phyloP scores from a whole-genome alignment of 2,113 vertebrate genomes.

The Abramis brama region DNA sequence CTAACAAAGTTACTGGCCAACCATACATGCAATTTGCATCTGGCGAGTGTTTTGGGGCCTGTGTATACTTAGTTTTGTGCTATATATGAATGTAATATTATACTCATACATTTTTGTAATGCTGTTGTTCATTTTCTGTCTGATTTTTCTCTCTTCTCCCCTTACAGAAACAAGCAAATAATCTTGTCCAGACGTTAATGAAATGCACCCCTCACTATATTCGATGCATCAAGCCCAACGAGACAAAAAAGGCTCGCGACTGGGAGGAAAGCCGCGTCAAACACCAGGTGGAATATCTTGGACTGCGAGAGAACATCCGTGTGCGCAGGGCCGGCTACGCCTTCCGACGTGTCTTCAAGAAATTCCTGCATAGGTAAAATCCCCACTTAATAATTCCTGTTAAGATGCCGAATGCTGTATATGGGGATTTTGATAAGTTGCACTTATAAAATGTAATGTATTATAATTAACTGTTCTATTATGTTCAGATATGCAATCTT shows the following conservation, averaged over 20 bases:
- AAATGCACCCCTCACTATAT: slow-evolving; percentile 85
- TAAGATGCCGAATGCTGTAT: not conserved
- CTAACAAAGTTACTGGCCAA: not conserved
- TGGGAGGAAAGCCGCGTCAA: slow-evolving; percentile 81
- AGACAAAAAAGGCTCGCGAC: slow-evolving; percentile 79
- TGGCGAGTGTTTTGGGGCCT: not conserved
- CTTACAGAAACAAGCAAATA: slow-evolving; percentile 82
- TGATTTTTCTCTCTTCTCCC: not conserved
- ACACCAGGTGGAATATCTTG: slow-evolving; percentile 84
- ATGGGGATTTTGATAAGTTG: not conserved
- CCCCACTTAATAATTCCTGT: not conserved
- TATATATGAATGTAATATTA: not conserved
- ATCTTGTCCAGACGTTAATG: slow-evolving; percentile 81
- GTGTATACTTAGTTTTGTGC: not conserved
- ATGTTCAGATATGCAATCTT: slow-evolving; percentile 81
- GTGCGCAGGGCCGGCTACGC: slow-evolving; percentile 81
- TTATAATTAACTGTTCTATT: not conserved
- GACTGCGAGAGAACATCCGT: slow-evolving; percentile 81
- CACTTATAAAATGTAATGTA: not conserved
- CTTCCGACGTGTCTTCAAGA: slow-evolving; percentile 76
- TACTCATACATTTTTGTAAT: not conserved
- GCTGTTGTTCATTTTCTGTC: not conserved
- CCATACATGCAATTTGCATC: not conserved
- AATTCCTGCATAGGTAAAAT: slow-evolving; percentile 80
- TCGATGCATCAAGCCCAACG: slow-evolving; percentile 85